phyloP scores from a whole-genome alignment of 2,113 vertebrate genomes.

The Pipra filicauda region DNA sequence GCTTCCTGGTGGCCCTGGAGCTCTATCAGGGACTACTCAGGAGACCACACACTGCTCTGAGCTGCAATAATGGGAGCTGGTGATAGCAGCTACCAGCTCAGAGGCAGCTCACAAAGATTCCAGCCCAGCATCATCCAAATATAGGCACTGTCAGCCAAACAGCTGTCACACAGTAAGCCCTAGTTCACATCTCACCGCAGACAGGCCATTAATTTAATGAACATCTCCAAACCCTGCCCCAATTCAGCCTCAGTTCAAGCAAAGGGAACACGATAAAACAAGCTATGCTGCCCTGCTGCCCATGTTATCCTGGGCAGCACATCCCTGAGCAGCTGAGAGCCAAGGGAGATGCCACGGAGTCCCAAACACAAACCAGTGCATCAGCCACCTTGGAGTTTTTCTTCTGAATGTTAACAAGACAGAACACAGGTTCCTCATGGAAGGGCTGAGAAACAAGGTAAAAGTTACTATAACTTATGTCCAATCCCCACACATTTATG shows the following conservation, averaged over 20 bases:
- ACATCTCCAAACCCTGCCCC: background rate
- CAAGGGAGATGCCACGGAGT: background rate
- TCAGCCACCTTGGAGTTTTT: background rate
- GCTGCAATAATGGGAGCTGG: background rate
- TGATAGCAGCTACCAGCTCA: background rate
- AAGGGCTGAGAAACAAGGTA: background rate
- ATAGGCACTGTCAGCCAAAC: background rate
- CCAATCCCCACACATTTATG: fast-evolving
- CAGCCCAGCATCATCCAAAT: background rate
- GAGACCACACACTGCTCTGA: background rate
- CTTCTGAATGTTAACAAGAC: background rate
- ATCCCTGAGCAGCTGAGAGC: background rate
- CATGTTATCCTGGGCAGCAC: fast-evolving
- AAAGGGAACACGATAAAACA: background rate
- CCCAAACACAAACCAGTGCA: background rate
- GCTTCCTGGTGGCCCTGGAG: background rate
- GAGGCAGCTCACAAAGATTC: background rate
- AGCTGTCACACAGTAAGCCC: background rate
- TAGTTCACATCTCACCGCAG: background rate
- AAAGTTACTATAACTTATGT: background rate
- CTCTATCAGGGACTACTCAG: background rate
- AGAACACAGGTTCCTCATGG: background rate
- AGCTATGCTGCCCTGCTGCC: background rate
- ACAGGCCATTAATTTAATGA: background rate
- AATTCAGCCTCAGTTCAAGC: background rate